phyloP scores from a whole-genome alignment of 2,888 invertebrate genomes.

The Aporophyla lueneburgensis region DNA sequence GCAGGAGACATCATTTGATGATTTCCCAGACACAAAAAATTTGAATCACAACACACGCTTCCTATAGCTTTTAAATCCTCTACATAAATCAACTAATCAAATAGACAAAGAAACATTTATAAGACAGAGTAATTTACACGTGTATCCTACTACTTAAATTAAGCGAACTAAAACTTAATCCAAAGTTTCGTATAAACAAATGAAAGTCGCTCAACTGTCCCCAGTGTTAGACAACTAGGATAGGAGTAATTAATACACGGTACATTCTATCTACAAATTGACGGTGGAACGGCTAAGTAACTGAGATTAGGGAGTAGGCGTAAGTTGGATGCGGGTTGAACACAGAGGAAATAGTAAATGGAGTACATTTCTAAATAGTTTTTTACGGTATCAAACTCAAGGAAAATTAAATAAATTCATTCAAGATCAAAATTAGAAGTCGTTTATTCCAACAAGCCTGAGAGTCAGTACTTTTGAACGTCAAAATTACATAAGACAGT shows the following conservation, averaged over 20 bases:
- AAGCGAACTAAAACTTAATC: conserved; percentile 1
- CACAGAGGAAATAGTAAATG: conserved; percentile 9
- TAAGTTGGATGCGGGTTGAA: conserved; percentile 56
- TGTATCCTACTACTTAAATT: neutral
- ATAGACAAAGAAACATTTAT: neutral
- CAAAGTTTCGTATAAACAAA: conserved; percentile 31
- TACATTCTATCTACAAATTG: conserved; percentile 65
- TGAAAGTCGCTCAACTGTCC: conserved; percentile 30
- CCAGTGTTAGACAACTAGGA: conserved; percentile 22
- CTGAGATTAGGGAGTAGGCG: conserved; percentile 64
- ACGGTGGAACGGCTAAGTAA: conserved; percentile 62
- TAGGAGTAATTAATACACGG: conserved; percentile 59
- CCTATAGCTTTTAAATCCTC: no score
- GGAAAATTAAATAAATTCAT: no score
- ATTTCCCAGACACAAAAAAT: no score
- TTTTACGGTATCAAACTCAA: no score
- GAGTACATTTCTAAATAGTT: neutral
- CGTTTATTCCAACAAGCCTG: no score
- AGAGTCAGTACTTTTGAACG: no score
- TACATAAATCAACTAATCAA: neutral
- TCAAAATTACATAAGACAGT: no score
- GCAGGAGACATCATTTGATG: no score
- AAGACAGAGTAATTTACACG: neutral
- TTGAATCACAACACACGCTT: neutral
- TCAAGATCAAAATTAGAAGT: no score